Base-by-base conservation (phyloP, 2,113 vertebrate species). In the Chrysochloris asiatica region DNA sequence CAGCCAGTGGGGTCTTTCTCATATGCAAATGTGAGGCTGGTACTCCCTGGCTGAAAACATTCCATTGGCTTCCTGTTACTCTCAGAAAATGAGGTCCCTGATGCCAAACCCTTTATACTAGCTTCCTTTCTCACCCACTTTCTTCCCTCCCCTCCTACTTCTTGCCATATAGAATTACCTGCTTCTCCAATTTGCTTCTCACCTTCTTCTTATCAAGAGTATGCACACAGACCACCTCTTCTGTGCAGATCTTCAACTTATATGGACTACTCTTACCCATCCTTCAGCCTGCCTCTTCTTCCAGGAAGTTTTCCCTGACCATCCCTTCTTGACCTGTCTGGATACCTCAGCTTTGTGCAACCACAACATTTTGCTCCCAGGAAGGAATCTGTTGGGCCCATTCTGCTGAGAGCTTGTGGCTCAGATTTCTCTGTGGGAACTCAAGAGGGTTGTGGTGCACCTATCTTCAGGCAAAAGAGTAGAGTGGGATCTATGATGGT, bases 201-300 rank as follows among this genome's bases (percentile, higher is more conserved):
- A 2, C 43, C 8, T 21, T 76, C 26, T 77, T 41, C 61, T 77
- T 14, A 50, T 13, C 45, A 11, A 0, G 56, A 21, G 9, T 4
- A n/a, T 13, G 7, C 61, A 4, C 26, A 1, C 21, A 41, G 79
- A 13, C 54, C 77, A 5, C 28, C 13, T 9, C 3, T 1, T 33
- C 71, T 10, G 0, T 0, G 0, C 0, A 45, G 65, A 12, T 12
- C 45, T 19, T 38, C 11, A 1, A 6, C 24, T 61, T 26, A 28
- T 36, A 33, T 2, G 2, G 43, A 30, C 19, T 72, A 4, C 28
- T 54, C 6, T 19, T 12, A 12, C 30, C 24, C n/a, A n/a, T n/a
- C n/a, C 79, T 67, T 61, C 52, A 83, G 41, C 45, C 48, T 71
- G 45, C 59, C 2, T 1, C 45, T 63, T 86, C 63, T 77, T 50